These are phyloP conservation scores for Tribolium madens DNA, from an alignment of 1,140 invertebrate species.

Conservation along the genomic window DNA sequence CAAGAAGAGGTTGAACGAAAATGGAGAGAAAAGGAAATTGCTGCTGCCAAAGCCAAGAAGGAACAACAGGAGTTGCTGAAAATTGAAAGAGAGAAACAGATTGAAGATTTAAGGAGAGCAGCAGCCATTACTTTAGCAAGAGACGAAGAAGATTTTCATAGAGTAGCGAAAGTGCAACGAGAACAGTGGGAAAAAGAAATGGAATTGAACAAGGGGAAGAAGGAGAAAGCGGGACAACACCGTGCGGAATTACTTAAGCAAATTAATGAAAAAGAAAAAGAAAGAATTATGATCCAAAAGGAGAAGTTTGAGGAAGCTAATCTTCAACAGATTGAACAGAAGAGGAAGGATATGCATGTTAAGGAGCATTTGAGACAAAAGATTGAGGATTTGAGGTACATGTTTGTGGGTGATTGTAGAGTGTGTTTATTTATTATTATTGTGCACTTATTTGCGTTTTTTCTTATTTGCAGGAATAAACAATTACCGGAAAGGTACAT, in stretches of 20 bases:
- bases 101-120: constrained; percentile 67
- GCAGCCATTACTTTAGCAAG: constrained; percentile 73
- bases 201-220: constrained; percentile 67
- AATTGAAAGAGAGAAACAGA: constrained; percentile 67
- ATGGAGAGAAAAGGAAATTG: constrained; percentile 65
- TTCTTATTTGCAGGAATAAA: neutral
- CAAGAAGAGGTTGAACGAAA: constrained; percentile 66
- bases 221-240: constrained; percentile 66
- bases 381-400: constrained; percentile 69
- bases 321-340: constrained; percentile 70
- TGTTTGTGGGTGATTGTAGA: neutral
- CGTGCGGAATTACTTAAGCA: constrained; percentile 70
- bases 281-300: constrained; percentile 71
- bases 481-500: constrained; percentile 7
- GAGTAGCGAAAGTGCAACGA: constrained; percentile 60
- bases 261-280: constrained; percentile 77
- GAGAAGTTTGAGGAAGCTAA: constrained; percentile 75
- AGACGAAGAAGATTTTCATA: constrained; percentile 72
- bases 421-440: neutral
- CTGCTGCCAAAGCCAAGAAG: constrained; percentile 57
- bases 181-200: constrained; percentile 65
- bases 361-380: constrained; percentile 72
- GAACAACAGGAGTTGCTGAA: constrained; percentile 61
- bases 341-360: constrained; percentile 70
- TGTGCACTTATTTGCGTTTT: neutral